Base-by-base conservation (phyloP, 2,797 vertebrate genomes). In the Eidolon dupreanum region DNA sequence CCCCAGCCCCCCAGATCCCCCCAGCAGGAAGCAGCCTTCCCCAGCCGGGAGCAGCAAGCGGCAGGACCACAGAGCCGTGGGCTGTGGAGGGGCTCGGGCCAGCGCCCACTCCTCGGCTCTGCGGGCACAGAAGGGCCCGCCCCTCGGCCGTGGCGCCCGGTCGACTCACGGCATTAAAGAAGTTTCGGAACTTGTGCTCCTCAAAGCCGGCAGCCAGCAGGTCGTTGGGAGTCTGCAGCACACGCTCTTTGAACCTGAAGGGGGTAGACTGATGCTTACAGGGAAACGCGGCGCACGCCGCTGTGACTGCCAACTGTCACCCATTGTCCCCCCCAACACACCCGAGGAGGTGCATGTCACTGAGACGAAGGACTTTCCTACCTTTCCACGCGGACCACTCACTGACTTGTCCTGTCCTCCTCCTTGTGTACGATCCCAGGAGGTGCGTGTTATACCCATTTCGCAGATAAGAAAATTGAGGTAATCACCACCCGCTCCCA, bases 131-230 rank as follows among this genome's bases (percentile, higher is more conserved):
- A 33, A 61, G 73, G 57, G 20, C 66, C 33, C 5, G 19, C 0
- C 13, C 83, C 63, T 1, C 43, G 57, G 46, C 66, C 26, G 0
- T 22, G 0, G 3, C 15, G 57, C 70, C 38, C n/a, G 0, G 0
- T 28, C 51, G 59, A 91, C 98, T 99, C 98, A 99, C 97, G 26
- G 96, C 98, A 8, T 97, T 97, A 10, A 99, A 98, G 93, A 98
- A 96, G 12, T 96, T 82, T 57, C 92, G 98, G 97, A 98, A 99
- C 75, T 94, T 97, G 83, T 97, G 97, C 90, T 98, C 98, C 26
- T 98, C 97, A 95, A 99, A 98, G 63, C 98, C 99, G 4, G 98
- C 98, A 41, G 97, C 81, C 33, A 98, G 93, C 2, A 98, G 98
- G 43, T 98, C 93, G 11, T 96, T 82, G 7, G 96, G 94, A 88